phyloP scores from a whole-genome alignment of 2,797 vertebrate species.

The Gobio occitaniae region DNA sequence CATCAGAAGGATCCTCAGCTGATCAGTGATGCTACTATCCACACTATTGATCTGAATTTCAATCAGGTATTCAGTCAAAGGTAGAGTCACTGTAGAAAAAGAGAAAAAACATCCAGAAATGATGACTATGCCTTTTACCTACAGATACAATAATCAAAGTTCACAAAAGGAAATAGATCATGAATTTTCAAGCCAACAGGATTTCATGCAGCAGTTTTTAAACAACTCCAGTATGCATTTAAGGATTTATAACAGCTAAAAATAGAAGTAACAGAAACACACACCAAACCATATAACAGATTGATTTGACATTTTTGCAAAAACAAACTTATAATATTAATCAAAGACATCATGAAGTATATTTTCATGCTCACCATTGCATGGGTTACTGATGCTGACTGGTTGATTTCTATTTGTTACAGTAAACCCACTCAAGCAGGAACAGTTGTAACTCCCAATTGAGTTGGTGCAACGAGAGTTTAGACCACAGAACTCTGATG shows the following conservation, averaged over 20 bases:
- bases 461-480: background rate
- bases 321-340: background rate
- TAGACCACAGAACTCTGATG: background rate
- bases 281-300: no score
- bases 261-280: no score
- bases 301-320: no score
- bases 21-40: slow-evolving; percentile 21
- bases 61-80: slow-evolving; percentile 47
- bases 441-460: background rate
- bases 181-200: background rate
- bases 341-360: background rate
- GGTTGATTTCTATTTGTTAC: background rate
- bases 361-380: slow-evolving; percentile 15
- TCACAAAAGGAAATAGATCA: no score
- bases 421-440: slow-evolving; percentile 19
- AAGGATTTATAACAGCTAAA: background rate
- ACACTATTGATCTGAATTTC: slow-evolving; percentile 56
- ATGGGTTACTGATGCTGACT: background rate
- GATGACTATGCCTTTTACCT: no score
- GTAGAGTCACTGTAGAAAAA: slow-evolving; percentile 33
- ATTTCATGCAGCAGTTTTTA: no score
- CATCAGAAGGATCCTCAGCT: slow-evolving; percentile 50
- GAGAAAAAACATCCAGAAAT: background rate
- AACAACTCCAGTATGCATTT: no score
- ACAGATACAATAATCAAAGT: background rate